These are phyloP conservation scores for Pseudochaenichthys georgianus DNA, from an alignment of 2,797 vertebrate species.

Conservation along the genomic window DNA sequence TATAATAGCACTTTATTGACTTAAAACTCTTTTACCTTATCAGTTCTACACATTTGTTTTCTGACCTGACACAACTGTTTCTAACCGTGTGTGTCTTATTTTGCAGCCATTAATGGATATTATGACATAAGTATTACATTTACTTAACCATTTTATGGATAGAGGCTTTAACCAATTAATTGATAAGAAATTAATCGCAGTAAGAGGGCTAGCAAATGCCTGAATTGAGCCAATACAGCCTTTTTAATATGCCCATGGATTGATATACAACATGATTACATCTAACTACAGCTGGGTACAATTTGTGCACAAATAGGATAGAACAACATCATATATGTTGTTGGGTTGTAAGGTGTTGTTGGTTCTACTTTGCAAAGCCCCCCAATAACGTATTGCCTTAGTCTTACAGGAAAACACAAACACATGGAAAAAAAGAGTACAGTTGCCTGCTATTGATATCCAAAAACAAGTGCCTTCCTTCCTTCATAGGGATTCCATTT, in stretches of 20 bases:
- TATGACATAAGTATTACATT: neutral
- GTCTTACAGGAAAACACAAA: neutral
- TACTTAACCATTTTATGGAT: neutral
- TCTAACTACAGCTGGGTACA: neutral
- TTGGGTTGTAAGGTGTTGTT: neutral
- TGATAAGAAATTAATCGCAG: neutral
- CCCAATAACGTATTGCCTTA: no score
- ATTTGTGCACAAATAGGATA: conserved; percentile 9
- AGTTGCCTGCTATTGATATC: conserved; percentile 23
- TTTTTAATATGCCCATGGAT: neutral
- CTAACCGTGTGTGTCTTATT: neutral
- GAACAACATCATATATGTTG: conserved; percentile 10
- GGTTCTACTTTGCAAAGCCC: conserved; percentile 17
- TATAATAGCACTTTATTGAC: no score
- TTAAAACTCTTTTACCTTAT: neutral
- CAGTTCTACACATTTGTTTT: neutral
- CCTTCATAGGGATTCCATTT: conserved; percentile 44
- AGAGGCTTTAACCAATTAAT: neutral
- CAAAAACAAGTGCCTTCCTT: conserved; percentile 43
- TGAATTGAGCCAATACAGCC: neutral
- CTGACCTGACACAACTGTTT: neutral
- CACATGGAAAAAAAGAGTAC: neutral
- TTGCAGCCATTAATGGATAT: neutral
- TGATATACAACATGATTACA: neutral
- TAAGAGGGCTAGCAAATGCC: neutral